Base-by-base conservation (phyloP, 2,888 invertebrate genomes). In the Rhyacophila evoluta region DNA sequence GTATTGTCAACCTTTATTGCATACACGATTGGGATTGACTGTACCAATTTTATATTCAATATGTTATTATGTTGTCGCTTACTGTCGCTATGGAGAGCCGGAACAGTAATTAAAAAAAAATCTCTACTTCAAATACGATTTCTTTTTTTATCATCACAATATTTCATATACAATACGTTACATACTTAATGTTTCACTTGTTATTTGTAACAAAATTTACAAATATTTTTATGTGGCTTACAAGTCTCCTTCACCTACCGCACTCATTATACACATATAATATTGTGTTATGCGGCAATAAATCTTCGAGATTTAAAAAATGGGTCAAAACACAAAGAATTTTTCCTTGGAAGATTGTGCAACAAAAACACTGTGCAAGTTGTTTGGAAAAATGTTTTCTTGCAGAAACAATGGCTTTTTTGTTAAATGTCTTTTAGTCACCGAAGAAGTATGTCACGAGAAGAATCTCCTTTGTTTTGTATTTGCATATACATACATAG, bases 271-370 rank as follows among this genome's bases (percentile, higher is more conserved):
- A 55, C 19, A 55, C 55, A 12, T 55, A 25, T 15, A 6, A n/a
- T 39, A 12, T 15, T 25, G 19, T 55, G 19, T 55, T 19, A 55
- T 19, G 19, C 19, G 55, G 55, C 19, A 12, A 25, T 55, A 55
- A 55, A 55, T 55, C 55, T 55, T 55, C 55, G 55, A 55, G 55
- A 55, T 55, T 55, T 55, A 19, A 55, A 55, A 55, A 55, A 55
- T 55, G 55, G 55, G 55, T 55, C 55, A 55, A 55, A 12, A 55
- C 55, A 55, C 55, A 55, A 55, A 55, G 55, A 55, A 55, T 19
- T 55, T 55, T 55, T 55, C 55, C 19, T 19, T 55, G 25, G 19
- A 25, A 25, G 6, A 55, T 15, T 19, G 19, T 19, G 19, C 55
- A 55, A 25, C 55, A 55, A 55, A 55, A 55, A 55, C 55, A 55